Conservation (phyloP, 2,113 vertebrate genomes). For the Scatophagus argus region DNA sequence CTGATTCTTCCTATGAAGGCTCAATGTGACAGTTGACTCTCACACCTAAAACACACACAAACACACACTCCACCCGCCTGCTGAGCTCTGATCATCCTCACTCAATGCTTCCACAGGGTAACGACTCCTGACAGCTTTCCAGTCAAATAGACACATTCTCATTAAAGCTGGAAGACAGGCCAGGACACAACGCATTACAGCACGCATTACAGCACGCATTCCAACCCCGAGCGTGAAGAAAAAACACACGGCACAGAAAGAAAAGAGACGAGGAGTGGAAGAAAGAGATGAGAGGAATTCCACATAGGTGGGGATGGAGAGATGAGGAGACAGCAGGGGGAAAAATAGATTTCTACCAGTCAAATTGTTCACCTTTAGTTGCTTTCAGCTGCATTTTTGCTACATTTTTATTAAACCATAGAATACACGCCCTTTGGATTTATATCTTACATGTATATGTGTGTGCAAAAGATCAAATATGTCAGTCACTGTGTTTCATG, state of each 20-base stretch:
- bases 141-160: slow-evolving; percentile 78
- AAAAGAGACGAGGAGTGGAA: neutral
- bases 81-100: slow-evolving; percentile 30
- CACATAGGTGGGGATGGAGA: slow-evolving; percentile 23
- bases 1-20: slow-evolving; percentile 12
- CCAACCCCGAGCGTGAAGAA: slow-evolving; percentile 45
- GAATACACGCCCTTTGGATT: neutral
- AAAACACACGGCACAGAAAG: slow-evolving; percentile 12
- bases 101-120: slow-evolving; percentile 51
- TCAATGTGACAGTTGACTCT: slow-evolving; percentile 49
- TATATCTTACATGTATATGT: no score
- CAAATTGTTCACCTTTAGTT: neutral
- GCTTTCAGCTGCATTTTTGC: neutral
- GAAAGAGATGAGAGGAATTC: slow-evolving; percentile 29
- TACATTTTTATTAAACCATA: neutral
- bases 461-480: neutral
- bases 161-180: slow-evolving; percentile 74
- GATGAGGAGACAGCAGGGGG: neutral
- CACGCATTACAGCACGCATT: slow-evolving; percentile 72
- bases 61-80: slow-evolving; percentile 2
- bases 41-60: slow-evolving; percentile 36
- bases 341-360: neutral
- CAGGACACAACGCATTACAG: slow-evolving; percentile 67
- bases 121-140: slow-evolving; percentile 82
- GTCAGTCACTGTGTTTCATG: neutral